Conservation (phyloP, 2,797 vertebrate genomes). For the Tragopan temminckii region DNA sequence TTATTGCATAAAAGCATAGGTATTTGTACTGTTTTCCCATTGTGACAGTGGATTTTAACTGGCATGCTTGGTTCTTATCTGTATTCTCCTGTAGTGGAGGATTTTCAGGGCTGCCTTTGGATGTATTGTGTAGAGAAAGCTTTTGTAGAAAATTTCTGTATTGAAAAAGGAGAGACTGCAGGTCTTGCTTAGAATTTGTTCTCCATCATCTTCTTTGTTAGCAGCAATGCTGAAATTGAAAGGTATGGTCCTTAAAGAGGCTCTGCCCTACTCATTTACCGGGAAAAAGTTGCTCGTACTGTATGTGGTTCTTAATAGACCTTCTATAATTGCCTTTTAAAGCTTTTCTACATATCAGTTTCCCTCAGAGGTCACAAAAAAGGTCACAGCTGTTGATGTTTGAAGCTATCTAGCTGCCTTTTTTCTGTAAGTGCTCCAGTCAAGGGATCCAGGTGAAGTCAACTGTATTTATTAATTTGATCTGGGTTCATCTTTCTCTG, state of each 20-base stretch:
- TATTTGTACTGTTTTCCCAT: not conserved
- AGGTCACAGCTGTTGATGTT: not conserved
- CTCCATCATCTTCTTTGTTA: not conserved
- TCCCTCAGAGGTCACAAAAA: not conserved
- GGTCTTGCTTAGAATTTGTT: not conserved
- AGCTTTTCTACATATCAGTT: not conserved
- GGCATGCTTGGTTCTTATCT: not conserved
- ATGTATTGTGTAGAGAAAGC: not conserved
- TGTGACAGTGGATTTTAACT: not conserved
- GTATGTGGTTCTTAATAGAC: not conserved
- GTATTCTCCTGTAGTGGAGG: not conserved
- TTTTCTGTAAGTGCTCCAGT: not conserved
- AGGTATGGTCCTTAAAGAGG: not conserved
- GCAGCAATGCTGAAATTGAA: not conserved
- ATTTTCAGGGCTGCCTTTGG: slow-evolving; percentile 6
- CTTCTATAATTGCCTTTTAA: not conserved
- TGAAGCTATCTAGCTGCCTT: not conserved
- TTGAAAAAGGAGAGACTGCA: not conserved
- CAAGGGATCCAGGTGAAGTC: not conserved
- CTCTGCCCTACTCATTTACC: not conserved
- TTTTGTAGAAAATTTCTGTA: not conserved
- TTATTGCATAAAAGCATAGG: slow-evolving; percentile 18
- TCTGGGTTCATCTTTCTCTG: not conserved
- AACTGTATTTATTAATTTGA: not conserved
- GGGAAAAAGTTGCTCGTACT: not conserved